phyloP scores from a whole-genome alignment of 2,888 invertebrate genomes.

The Phorcus lineatus region DNA sequence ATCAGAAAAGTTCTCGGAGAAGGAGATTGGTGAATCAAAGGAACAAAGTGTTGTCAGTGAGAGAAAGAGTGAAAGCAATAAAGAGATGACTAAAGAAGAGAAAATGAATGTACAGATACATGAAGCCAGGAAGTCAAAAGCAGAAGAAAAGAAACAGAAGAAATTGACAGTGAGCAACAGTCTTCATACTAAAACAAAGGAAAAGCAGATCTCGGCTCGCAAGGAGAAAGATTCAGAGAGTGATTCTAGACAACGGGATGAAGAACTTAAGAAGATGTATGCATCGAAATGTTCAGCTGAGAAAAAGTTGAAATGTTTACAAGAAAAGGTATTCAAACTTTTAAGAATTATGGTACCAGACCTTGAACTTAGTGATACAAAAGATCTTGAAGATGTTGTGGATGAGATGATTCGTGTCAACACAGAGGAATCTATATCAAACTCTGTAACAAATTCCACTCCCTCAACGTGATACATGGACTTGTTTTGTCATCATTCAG shows the following conservation, averaged over 20 bases:
- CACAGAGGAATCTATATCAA: slow-evolving; percentile 40
- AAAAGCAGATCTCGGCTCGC: slow-evolving; percentile 12
- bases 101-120: slow-evolving; percentile 30
- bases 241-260: not conserved
- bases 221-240: not conserved
- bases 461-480: slow-evolving; percentile 68
- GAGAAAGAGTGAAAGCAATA: not conserved
- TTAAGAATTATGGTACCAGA: slow-evolving; percentile 60
- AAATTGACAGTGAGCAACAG: not conserved
- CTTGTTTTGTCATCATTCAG: slow-evolving; percentile 70
- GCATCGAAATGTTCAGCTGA: slow-evolving; percentile 1
- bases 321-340: slow-evolving; percentile 53
- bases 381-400: slow-evolving; percentile 60
- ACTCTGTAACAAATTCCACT: slow-evolving; percentile 65
- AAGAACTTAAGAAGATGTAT: slow-evolving; percentile 16
- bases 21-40: too few relatives aligned
- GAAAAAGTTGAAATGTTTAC: slow-evolving; percentile 39
- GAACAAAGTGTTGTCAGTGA: not conserved
- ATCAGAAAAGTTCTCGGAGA: too few relatives aligned
- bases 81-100: slow-evolving; percentile 12
- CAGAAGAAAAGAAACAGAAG: not conserved
- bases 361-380: slow-evolving; percentile 55
- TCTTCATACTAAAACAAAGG: not conserved
- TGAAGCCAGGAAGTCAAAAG: not conserved
- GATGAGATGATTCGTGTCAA: slow-evolving; percentile 58